phyloP scores from a whole-genome alignment of 23 tunicate species.

The Clavelina lepadiformis region DNA sequence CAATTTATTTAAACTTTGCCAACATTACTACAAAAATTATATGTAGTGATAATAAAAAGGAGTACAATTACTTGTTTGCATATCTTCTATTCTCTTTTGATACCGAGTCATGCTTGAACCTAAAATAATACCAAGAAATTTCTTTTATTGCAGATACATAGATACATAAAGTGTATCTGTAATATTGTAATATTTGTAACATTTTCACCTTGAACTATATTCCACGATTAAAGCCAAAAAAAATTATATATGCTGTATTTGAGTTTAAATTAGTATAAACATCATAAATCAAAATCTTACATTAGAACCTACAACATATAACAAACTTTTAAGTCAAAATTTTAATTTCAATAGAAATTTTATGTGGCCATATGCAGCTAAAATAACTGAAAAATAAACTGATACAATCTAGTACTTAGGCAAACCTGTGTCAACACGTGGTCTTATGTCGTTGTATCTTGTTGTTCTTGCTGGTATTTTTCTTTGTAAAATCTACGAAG shows the following conservation, averaged over 20 bases:
- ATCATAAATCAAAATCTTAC: too few species aligned
- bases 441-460: slow-evolving; percentile 40
- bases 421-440: slow-evolving; percentile 87
- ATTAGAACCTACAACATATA: too few species aligned
- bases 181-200: too few species aligned
- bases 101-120: slow-evolving; percentile 74
- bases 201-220: too few species aligned
- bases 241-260: too few species aligned
- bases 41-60: not conserved
- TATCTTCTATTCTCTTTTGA: slow-evolving; percentile 76
- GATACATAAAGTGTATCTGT: too few species aligned
- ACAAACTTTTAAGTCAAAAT: not conserved
- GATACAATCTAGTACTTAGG: not conserved
- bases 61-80: slow-evolving; percentile 55
- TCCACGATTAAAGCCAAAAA: too few species aligned
- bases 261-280: too few species aligned
- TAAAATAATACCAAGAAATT: too few species aligned
- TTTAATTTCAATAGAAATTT: not conserved
- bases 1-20: too few species aligned
- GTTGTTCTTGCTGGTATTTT: slow-evolving; percentile 74
- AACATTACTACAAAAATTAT: not conserved
- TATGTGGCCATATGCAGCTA: not conserved
- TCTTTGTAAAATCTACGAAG: slow-evolving; percentile 61
- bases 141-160: too few species aligned
- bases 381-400: not conserved